Evolutionary conservation across 2,113 vertebrate genomes (phyloP).

Genomic region (Tenebrosternarchus preto): DNA sequence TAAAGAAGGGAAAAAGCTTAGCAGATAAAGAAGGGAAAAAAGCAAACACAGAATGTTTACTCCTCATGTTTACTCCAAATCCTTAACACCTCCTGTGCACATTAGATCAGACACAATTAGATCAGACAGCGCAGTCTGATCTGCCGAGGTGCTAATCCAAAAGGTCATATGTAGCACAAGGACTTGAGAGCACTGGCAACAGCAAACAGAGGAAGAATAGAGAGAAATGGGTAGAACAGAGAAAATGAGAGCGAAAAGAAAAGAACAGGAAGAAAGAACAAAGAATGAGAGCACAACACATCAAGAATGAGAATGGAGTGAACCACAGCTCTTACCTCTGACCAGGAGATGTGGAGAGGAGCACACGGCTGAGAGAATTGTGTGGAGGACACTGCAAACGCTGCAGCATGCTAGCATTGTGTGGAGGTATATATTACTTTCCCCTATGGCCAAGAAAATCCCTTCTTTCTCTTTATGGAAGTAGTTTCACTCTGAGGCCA

Average conservation of each 20-base stretch:
- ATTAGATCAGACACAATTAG: constrained; percentile 1
- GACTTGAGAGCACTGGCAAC: constrained; percentile 10
- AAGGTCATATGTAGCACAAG: constrained; percentile 28
- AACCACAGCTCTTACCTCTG: constrained; percentile 56
- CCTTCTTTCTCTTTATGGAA: constrained; percentile 87
- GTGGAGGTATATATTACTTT: constrained; percentile 87
- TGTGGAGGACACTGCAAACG: constrained; percentile 56
- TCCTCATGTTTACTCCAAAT: neutral
- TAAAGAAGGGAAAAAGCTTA: too few species aligned
- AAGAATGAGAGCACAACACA: neutral
- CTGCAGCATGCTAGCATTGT: constrained; percentile 61
- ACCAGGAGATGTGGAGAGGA: constrained; percentile 50
- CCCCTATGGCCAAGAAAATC: constrained; percentile 77
- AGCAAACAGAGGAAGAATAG: neutral
- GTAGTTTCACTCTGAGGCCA: constrained; percentile 82
- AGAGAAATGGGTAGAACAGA: constrained; percentile 7
- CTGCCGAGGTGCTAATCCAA: constrained; percentile 28
- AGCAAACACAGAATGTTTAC: constrained; percentile 1
- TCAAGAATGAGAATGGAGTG: too few species aligned
- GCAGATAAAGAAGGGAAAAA: too few species aligned
- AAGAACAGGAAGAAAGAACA: neutral
- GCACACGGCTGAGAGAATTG: constrained; percentile 59
- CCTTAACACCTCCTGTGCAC: constrained; percentile 4
- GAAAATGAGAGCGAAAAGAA: neutral
- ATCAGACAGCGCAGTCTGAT: neutral